These are phyloP conservation scores for Siniperca chuatsi DNA, from an alignment of 2,113 vertebrate genomes.

Conservation along the genomic window DNA sequence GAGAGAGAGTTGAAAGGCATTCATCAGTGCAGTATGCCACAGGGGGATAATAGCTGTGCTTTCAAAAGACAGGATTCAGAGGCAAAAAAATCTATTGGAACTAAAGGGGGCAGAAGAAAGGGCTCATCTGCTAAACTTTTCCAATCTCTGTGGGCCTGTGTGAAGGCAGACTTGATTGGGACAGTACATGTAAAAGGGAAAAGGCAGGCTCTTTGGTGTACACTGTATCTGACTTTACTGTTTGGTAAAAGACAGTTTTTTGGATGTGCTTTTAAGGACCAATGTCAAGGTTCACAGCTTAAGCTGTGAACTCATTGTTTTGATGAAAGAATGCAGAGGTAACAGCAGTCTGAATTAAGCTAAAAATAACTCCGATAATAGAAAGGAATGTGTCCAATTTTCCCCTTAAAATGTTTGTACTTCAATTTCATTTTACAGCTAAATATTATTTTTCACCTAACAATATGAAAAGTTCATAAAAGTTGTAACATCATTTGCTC, in stretches of 20 bases:
- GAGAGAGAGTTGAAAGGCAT: conserved; percentile 68
- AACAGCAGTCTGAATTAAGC: neutral
- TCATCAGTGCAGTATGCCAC: conserved; percentile 72
- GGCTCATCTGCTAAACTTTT: conserved; percentile 54
- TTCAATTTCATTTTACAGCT: neutral
- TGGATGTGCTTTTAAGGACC: neutral
- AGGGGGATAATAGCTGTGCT: conserved; percentile 72
- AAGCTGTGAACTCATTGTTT: neutral
- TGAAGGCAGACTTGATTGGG: neutral
- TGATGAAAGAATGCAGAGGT: neutral
- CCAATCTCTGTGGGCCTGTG: conserved; percentile 8
- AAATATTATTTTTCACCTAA: neutral
- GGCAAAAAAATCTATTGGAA: conserved; percentile 53
- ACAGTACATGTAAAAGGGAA: conserved; percentile 3
- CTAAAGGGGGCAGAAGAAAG: conserved; percentile 50
- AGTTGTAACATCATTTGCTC: neutral
- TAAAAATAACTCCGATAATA: conserved; percentile 1
- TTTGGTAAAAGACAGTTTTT: neutral
- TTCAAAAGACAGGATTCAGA: conserved; percentile 69
- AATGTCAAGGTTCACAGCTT: neutral
- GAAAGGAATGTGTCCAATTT: neutral
- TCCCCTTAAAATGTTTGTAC: neutral
- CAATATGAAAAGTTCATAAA: neutral
- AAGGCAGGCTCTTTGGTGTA: neutral
- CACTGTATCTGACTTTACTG: neutral